Base-by-base conservation (phyloP, 2,888 invertebrate genomes). In the Notodonta dromedarius region DNA sequence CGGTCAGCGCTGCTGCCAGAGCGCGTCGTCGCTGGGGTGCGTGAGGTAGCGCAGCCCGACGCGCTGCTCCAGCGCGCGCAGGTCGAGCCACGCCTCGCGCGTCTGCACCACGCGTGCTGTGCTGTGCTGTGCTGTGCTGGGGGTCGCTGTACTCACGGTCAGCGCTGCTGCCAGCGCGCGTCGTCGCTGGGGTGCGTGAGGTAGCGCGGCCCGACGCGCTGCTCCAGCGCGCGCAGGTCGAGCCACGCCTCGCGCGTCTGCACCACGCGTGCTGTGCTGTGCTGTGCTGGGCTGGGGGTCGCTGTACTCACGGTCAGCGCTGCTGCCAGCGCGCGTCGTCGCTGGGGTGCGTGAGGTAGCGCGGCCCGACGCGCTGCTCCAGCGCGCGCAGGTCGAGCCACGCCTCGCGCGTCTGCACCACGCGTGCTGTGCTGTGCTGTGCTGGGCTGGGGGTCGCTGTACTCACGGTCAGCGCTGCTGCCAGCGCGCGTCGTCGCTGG, bases 1-100 rank as follows among this genome's bases (percentile, higher is more conserved):
- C 81, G 61, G 81, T 81, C 81, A 80, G 79, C 67, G 79, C 35
- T 40, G 54, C 72, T 24, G 24, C 24, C 80, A 83, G 73, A 85
- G 85, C 72, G 76, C 75, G 82, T 90, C 91, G 82, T 91, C 90
- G 78, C 86, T 87, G 82, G 80, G 60, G 82, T 91, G 91, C 78
- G 91, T 91, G 82, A 90, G 89, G 85, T 91, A 90, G 67, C 93
- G 86, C 58, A 67, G 24, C 24, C 24, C 24, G 24, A 24, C 24
- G 62, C 87, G 79, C 0, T 66, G 67, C 93, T 24, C 24, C 99
- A 99, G 60, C 99, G 94, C 76, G 96, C 95, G 59, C 12, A 24
- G 24, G 24, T 24, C 24, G 24, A 24, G 24, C 24, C 24, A 24
- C 24, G 24, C 24, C 24, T 24, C 24, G 24, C 24, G 24, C 24